Evolutionary conservation across 1,140 invertebrate species (phyloP), one percentile per base, ranked within the genome.

Genomic region (Belonocnema kinseyi): DNA sequence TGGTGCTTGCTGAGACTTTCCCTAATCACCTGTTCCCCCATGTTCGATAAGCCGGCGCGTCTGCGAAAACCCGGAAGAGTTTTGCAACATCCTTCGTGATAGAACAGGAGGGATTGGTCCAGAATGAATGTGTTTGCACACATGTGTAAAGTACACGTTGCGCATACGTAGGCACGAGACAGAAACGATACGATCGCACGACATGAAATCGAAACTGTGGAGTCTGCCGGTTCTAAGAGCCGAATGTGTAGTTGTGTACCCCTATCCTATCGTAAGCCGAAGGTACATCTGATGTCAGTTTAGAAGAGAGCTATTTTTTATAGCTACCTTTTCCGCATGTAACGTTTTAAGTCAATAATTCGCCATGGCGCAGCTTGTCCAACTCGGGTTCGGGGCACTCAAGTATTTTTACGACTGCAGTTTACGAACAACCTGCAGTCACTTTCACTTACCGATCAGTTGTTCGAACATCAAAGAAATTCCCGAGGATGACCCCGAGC

Each of bases 81-180:
- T 66, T 80, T 66, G 75, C 77, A 83, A 83, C 86, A 87, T 87
- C 80, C 82, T 81, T 86, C 80, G 84, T 83, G 86, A 85, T 83
- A 84, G 85, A 85, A 83, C 78, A 83, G 84, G 82, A 82, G 87
- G 82, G 85, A 86, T 86, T 85, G 83, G 85, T 83, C 78, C 77
- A 84, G 82, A 82, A 87, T 83, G 79, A 81, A 84, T 84, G 80
- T 82, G 78, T 75, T 80, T 75, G 80, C 61, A 66, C 61, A 66
- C 61, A 66, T 26, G 58, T 66, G 33, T 40, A 66, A 66, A 33
- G 19, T 78, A 83, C 82, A 81, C 80, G 77, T 26, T 58, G 19
- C 61, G 46, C 75, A 82, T 79, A 80, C 82, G 81, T 80, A 82
- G 80, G 79, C 77, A 77, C 81, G 78, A 78, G 81, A 81, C 82